phyloP scores from a whole-genome alignment of 2,888 invertebrate genomes.

The Alsophila aescularia region DNA sequence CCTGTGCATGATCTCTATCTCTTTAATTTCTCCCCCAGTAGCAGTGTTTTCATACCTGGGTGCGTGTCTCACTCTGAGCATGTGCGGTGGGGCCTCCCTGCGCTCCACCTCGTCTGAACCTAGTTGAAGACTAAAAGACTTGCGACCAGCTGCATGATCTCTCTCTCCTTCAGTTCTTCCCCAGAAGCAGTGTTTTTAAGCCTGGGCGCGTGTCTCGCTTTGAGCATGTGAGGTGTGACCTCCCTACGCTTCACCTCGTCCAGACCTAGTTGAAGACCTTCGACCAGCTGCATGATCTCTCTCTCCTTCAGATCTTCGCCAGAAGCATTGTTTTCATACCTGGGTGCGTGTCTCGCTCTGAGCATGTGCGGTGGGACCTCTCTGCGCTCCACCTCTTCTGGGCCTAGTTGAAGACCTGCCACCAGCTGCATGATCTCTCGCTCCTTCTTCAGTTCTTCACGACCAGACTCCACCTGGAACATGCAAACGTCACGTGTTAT shows the following conservation, averaged over 20 bases:
- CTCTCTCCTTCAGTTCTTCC: too few species aligned
- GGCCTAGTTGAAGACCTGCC: slow-evolving; percentile 93
- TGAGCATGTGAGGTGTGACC: slow-evolving; percentile 80
- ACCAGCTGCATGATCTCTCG: slow-evolving; percentile 97
- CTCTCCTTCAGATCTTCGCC: slow-evolving; percentile 90
- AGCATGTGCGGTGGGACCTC: slow-evolving; percentile 84
- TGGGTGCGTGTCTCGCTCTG: slow-evolving; percentile 84
- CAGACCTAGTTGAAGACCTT: slow-evolving; percentile 93
- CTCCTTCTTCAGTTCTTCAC: slow-evolving; percentile 93
- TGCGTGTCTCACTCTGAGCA: too few species aligned
- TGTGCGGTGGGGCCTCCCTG: slow-evolving; percentile 27
- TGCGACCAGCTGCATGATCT: slow-evolving; percentile 49
- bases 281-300: slow-evolving; percentile 96
- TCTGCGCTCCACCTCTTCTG: slow-evolving; percentile 89
- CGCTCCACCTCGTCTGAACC: too few species aligned
- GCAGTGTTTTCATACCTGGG: too few species aligned
- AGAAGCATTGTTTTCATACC: slow-evolving; percentile 45
- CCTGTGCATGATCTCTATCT: too few species aligned
- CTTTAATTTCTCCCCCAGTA: too few species aligned
- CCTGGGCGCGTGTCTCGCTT: slow-evolving; percentile 84
- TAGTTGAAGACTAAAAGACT: too few species aligned
- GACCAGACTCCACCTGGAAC: slow-evolving; percentile 86
- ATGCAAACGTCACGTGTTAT: neutral
- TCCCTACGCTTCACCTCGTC: slow-evolving; percentile 89
- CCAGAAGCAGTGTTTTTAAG: slow-evolving; percentile 29